These are phyloP conservation scores for Harmothoe impar DNA, from an alignment of 2,888 invertebrate genomes.

Conservation along the genomic window DNA sequence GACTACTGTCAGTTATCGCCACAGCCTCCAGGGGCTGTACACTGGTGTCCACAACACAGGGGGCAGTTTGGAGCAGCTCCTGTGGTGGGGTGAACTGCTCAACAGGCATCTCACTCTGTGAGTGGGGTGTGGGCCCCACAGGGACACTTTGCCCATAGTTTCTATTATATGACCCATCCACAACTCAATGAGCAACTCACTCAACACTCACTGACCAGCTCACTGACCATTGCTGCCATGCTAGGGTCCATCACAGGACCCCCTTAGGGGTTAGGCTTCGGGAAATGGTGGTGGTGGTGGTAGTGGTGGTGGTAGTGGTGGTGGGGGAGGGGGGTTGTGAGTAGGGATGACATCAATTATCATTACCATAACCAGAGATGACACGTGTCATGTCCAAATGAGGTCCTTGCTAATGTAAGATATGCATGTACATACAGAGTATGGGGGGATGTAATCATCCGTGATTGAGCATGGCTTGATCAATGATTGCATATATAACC, in stretches of 20 bases:
- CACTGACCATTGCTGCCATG: background rate
- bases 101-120: slow-evolving; percentile 3
- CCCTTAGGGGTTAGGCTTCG: too few relatives aligned
- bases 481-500: too few relatives aligned
- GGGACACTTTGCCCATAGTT: background rate
- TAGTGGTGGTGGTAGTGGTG: too few relatives aligned
- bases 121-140: background rate
- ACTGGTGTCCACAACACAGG: slow-evolving; percentile 1
- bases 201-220: slow-evolving; percentile 1
- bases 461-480: too few relatives aligned
- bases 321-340: background rate
- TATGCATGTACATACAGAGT: slow-evolving; percentile 9
- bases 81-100: too few relatives aligned
- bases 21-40: background rate
- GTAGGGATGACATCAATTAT: slow-evolving; percentile 1
- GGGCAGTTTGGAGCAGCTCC: background rate
- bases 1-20: background rate
- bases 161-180: background rate
- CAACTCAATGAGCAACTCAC: background rate
- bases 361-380: slow-evolving; percentile 23
- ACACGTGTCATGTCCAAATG: background rate
- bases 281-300: too few relatives aligned
- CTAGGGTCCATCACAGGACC: background rate
- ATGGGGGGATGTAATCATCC: background rate
- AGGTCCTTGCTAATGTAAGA: slow-evolving; percentile 8